Percentiles rank a stretch among this genome's conserved stretches.
Conservation (phyloP, 2,888 invertebrate genomes). For the Bhutanitis thaidina region DNA sequence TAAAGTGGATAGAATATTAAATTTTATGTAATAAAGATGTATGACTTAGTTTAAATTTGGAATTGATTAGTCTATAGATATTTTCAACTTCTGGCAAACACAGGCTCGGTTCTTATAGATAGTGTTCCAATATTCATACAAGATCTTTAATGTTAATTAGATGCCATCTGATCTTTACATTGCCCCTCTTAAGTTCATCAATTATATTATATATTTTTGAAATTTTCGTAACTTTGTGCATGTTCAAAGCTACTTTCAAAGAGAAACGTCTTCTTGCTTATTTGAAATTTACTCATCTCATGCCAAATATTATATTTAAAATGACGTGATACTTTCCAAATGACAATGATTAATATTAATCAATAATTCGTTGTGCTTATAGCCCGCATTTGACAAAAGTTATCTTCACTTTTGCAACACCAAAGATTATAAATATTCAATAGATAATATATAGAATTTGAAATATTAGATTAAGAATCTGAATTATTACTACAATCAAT, state of each 20-base stretch:
- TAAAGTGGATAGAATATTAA: slow-evolving; percentile 14
- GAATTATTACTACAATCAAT: slow-evolving; percentile 32
- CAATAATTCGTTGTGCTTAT: slow-evolving; percentile 69
- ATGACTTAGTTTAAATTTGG: slow-evolving; percentile 16
- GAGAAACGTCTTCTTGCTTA: neutral
- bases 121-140: neutral
- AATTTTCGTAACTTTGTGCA: too few relatives aligned
- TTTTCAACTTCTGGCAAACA: slow-evolving; percentile 68
- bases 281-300: neutral
- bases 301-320: neutral
- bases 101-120: slow-evolving; percentile 43
- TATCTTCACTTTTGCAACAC: slow-evolving; percentile 27
- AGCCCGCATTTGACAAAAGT: slow-evolving; percentile 78
- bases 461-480: slow-evolving; percentile 8
- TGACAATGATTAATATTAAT: slow-evolving; percentile 24
- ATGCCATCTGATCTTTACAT: neutral
- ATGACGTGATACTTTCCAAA: neutral
- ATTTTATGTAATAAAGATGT: slow-evolving; percentile 10
- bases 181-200: too few relatives aligned
- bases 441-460: slow-evolving; percentile 12
- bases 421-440: slow-evolving; percentile 17
- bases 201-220: too few relatives aligned
- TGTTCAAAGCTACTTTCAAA: too few relatives aligned
- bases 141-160: neutral
- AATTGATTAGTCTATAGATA: slow-evolving; percentile 31